phyloP scores from a whole-genome alignment of 2,888 invertebrate genomes.

The Ennomos fuscantarius region DNA sequence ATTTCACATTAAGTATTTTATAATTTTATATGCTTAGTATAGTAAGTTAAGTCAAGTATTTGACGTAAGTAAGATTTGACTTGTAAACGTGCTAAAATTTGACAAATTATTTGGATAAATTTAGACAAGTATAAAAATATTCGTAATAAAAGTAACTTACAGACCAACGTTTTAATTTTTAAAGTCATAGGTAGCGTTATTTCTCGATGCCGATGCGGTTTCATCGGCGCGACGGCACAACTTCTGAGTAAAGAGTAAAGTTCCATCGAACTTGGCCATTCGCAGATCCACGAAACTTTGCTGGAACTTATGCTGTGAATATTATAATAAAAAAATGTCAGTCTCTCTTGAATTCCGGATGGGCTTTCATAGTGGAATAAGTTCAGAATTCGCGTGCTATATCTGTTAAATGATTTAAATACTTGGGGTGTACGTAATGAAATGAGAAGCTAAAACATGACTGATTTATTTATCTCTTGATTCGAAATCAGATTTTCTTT shows the following conservation, averaged over 20 bases:
- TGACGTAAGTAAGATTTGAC: no score
- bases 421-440: no score
- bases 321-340: slow-evolving; percentile 47
- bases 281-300: slow-evolving; percentile 49
- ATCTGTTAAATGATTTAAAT: not conserved
- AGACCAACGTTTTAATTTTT: slow-evolving; percentile 6
- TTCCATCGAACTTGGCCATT: slow-evolving; percentile 56
- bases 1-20: no score
- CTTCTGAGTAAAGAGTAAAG: slow-evolving; percentile 55
- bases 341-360: slow-evolving; percentile 20
- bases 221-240: slow-evolving; percentile 44
- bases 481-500: no score
- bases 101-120: no score
- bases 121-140: no score
- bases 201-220: slow-evolving; percentile 44
- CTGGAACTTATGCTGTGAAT: slow-evolving; percentile 50
- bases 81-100: no score
- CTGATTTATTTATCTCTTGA: no score
- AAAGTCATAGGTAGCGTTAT: slow-evolving; percentile 18
- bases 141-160: not conserved
- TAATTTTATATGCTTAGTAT: no score
- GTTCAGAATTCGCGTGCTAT: not conserved
- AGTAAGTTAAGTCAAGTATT: no score
- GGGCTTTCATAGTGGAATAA: slow-evolving; percentile 6
- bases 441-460: no score